Percentiles rank a stretch among this genome's conserved stretches.
These are phyloP conservation scores for Lasioglossum morio DNA, from an alignment of 2,888 invertebrate genomes.

Conservation along the genomic window DNA sequence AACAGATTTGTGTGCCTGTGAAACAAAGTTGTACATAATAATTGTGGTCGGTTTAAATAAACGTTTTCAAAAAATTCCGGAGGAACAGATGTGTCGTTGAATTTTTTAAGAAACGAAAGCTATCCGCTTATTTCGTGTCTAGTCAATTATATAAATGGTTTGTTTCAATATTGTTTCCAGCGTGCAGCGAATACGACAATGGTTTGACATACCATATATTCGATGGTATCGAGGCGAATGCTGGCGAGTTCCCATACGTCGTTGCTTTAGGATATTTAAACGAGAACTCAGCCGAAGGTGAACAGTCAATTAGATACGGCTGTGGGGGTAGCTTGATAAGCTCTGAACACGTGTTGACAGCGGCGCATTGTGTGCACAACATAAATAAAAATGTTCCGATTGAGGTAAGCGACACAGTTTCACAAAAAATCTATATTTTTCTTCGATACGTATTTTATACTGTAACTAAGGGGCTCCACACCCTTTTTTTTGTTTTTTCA, in stretches of 20 bases:
- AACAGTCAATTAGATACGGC: constrained; percentile 66
- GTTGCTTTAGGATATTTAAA: constrained; percentile 77
- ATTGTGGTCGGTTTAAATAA: too few relatives aligned
- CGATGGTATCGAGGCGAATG: constrained; percentile 66
- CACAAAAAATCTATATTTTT: background rate
- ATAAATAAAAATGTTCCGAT: constrained; percentile 71
- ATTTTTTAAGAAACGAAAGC: too few relatives aligned
- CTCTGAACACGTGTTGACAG: constrained; percentile 76
- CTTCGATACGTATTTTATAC: background rate
- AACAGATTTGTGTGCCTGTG: background rate
- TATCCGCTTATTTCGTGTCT: too few relatives aligned
- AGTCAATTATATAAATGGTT: background rate
- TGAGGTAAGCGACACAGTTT: constrained; percentile 67
- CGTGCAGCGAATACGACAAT: constrained; percentile 75
- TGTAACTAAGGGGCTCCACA: too few relatives aligned
- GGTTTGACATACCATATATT: constrained; percentile 69
- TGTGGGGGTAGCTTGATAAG: constrained; percentile 81
- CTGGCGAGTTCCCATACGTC: constrained; percentile 78
- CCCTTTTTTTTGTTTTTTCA: too few relatives aligned
- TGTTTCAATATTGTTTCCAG: constrained; percentile 58
- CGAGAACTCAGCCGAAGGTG: constrained; percentile 36
- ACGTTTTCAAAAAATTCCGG: too few relatives aligned
- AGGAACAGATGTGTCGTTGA: too few relatives aligned
- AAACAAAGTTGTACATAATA: background rate
- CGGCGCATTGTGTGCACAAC: constrained; percentile 81